A percentile compares a stretch with the other conserved stretches of the same genome.
These are phyloP conservation scores for Urocyon cinereoargenteus DNA, from an alignment of 2,797 vertebrate genomes.

Conservation along the genomic window DNA sequence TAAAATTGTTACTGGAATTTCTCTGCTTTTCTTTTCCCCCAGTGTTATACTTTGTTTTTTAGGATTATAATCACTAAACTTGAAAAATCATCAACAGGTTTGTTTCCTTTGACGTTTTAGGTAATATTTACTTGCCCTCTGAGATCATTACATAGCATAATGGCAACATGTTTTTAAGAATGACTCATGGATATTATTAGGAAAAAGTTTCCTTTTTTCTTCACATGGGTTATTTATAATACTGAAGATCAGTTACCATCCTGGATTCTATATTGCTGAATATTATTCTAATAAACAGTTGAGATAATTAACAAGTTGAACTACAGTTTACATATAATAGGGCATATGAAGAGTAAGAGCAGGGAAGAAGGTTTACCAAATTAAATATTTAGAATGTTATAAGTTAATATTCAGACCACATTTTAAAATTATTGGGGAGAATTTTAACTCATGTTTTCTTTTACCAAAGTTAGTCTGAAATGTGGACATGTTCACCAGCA, in stretches of 20 bases:
- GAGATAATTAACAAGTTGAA: constrained; percentile 57
- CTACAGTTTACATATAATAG: constrained; percentile 60
- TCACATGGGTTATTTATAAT: constrained; percentile 59
- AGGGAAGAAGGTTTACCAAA: constrained; percentile 61
- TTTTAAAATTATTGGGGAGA: constrained; percentile 67
- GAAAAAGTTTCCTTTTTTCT: constrained; percentile 67
- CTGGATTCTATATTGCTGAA: constrained; percentile 69
- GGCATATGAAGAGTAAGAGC: background rate
- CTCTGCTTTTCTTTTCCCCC: constrained; percentile 78
- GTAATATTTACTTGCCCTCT: constrained; percentile 77
- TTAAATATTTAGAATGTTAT: constrained; percentile 36
- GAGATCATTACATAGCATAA: constrained; percentile 75
- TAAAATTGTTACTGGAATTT: constrained; percentile 86
- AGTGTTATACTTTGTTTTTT: constrained; percentile 76
- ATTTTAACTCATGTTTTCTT: constrained; percentile 45
- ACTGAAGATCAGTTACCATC: constrained; percentile 50
- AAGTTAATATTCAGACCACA: constrained; percentile 40
- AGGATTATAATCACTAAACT: constrained; percentile 65
- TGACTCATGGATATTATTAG: constrained; percentile 75
- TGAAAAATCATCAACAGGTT: constrained; percentile 61
- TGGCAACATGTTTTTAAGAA: constrained; percentile 78
- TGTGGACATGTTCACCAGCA: constrained; percentile 66
- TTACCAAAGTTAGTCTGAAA: constrained; percentile 59
- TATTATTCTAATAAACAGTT: constrained; percentile 68
- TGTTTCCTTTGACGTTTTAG: constrained; percentile 59